Evolutionary conservation across 2,797 vertebrate species (phyloP).

Genomic region (Chelidonichthys spinosus): DNA sequence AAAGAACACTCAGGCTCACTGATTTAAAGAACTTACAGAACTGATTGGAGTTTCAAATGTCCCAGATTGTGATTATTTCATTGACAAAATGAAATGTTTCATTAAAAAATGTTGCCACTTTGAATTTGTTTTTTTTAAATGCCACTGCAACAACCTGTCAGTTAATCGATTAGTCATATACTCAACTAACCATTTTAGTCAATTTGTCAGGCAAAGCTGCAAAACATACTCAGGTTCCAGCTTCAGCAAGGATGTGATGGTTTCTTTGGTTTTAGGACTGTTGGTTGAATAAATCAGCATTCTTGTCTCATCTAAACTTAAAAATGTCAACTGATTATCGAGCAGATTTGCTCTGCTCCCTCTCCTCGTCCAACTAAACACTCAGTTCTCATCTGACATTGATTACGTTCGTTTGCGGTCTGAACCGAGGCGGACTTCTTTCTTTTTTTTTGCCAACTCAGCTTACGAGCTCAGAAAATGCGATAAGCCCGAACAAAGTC

Average conservation of each 20-base stretch:
- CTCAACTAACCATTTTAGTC: neutral
- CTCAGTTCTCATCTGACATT: constrained; percentile 50
- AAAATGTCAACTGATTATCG: constrained; percentile 63
- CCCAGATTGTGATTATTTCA: too few species aligned
- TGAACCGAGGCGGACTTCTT: constrained; percentile 37
- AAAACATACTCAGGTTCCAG: neutral
- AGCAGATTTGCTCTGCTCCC: constrained; percentile 51
- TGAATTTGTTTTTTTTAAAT: neutral
- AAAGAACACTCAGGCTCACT: neutral
- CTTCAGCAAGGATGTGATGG: neutral
- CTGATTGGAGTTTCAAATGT: neutral
- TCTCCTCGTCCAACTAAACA: constrained; percentile 29
- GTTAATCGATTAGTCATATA: neutral
- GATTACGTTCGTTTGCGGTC: constrained; percentile 52
- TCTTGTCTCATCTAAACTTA: constrained; percentile 46
- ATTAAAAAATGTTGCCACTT: too few species aligned
- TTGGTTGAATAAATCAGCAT: constrained; percentile 36
- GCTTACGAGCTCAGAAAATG: constrained; percentile 40
- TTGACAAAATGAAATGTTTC: too few species aligned
- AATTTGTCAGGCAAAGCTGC: neutral
- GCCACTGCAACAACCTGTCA: neutral
- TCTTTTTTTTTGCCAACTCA: constrained; percentile 28
- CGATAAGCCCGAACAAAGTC: constrained; percentile 77
- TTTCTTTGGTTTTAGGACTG: neutral
- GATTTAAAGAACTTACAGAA: neutral